These are phyloP conservation scores for Eudyptes chrysolophus DNA, from an alignment of 2,113 vertebrate genomes.

Conservation along the genomic window DNA sequence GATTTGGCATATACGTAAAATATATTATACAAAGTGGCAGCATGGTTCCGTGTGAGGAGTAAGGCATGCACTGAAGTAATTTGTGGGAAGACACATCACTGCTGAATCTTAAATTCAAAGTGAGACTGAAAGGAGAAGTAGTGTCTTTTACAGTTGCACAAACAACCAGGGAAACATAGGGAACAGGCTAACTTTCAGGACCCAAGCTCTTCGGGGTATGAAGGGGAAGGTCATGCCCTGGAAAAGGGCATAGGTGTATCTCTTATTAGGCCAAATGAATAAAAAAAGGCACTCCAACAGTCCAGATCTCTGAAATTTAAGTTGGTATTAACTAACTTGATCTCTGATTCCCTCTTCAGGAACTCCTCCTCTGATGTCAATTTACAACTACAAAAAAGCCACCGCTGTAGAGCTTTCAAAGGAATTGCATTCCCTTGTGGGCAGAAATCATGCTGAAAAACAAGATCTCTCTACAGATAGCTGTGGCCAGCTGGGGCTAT, in stretches of 20 bases:
- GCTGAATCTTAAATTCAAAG: background rate
- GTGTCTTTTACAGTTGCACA: background rate
- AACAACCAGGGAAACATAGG: background rate
- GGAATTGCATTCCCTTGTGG: background rate
- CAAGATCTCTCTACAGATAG: background rate
- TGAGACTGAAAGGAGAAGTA: background rate
- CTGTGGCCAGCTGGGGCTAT: background rate
- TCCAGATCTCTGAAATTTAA: background rate
- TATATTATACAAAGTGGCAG: background rate
- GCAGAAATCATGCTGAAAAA: background rate
- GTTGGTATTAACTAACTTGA: background rate
- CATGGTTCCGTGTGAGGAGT: background rate
- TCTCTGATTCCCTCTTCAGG: background rate
- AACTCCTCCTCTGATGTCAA: background rate
- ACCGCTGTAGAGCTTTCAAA: background rate
- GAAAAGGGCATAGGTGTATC: background rate
- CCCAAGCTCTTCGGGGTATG: background rate
- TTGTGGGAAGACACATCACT: background rate
- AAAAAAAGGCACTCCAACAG: background rate
- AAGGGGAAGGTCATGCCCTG: background rate
- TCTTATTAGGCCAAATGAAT: background rate
- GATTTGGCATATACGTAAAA: background rate
- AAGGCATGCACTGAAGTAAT: background rate
- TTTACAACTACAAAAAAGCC: background rate
- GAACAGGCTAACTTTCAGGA: background rate